These are phyloP conservation scores for Polypterus bichir DNA, from an alignment of 2,113 vertebrate species.

Conservation along the genomic window DNA sequence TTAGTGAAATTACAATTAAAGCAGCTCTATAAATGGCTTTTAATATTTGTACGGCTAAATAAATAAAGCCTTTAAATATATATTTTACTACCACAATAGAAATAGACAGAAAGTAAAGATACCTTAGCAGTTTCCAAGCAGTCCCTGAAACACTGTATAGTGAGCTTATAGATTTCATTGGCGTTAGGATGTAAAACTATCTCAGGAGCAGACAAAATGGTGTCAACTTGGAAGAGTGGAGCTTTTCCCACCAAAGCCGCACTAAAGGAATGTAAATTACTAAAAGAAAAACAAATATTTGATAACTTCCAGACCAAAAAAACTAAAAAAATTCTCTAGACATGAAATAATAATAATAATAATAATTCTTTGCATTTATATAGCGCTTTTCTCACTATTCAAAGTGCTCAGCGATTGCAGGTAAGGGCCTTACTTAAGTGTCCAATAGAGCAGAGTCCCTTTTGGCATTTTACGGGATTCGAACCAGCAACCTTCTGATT, in stretches of 20 bases:
- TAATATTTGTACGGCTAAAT: no score
- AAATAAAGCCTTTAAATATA: no score
- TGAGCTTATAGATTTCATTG: slow-evolving; percentile 61
- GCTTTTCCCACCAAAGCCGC: slow-evolving; percentile 42
- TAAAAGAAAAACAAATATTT: slow-evolving; percentile 26
- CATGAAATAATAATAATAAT: slow-evolving; percentile 6
- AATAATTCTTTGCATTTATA: neutral
- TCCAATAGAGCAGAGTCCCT: no score
- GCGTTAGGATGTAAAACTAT: slow-evolving; percentile 64
- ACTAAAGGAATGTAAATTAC: slow-evolving; percentile 73
- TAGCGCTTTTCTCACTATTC: no score
- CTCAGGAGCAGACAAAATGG: slow-evolving; percentile 59
- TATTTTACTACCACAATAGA: no score
- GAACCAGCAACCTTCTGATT: no score
- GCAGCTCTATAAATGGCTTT: no score
- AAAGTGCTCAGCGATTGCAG: no score
- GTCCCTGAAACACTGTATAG: slow-evolving; percentile 53
- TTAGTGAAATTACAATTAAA: no score
- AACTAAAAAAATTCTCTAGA: neutral
- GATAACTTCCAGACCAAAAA: neutral
- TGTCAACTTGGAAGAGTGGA: slow-evolving; percentile 68
- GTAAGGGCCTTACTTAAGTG: no score
- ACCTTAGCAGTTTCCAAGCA: slow-evolving; percentile 79
- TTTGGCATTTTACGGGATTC: no score
- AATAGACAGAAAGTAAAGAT: neutral